Evolutionary conservation across 2,888 invertebrate genomes (phyloP), one percentile per base, ranked within the genome.

Genomic region (Phaedon cochleariae): DNA sequence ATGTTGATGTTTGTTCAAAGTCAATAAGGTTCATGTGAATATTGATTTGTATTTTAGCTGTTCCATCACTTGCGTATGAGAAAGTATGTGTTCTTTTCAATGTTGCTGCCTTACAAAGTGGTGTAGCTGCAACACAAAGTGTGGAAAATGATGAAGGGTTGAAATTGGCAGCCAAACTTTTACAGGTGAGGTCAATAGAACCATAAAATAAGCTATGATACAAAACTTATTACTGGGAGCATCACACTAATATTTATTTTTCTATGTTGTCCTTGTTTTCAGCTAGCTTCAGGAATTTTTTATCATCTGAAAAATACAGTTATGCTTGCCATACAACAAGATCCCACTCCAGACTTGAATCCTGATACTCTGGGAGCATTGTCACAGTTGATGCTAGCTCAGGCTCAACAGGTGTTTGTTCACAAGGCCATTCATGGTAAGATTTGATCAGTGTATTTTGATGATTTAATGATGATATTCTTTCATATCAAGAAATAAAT

Each of bases 331-430:
- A 92, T 97, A 76, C 96, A 96, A 77, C 94, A 95, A 81, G 98
- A 98, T 80, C 95, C 97, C 22, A 98, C 99, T 2, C 95, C 96
- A 5, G 99, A 99, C 86, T 88, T 99, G 75, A 90, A 90, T 82
- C 95, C 97, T 3, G 98, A 99, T 78, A 93, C 96, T 20, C 87
- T 99, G 59, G 88, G 89, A 64, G 95, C 97, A 34, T 86, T 99
- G 21, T 88, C 93, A 59, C 87, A 92, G 53, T 85, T 99, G 55
- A 97, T 98, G 97, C 85, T 98, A 52, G 98, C 99, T 15, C 98
- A 99, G 85, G 98, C 97, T 7, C 99, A 99, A 85, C 99, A 99
- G 85, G 93, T 96, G 72, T 95, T 98, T 82, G 95, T 96, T 53
- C 90, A 92, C 79, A 99, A 99, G 86, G 97, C 98, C 58, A 92